Evolutionary conservation across 2,888 invertebrate genomes (phyloP), one percentile per base, ranked within the genome.

Genomic region (Agrochola lychnidis): DNA sequence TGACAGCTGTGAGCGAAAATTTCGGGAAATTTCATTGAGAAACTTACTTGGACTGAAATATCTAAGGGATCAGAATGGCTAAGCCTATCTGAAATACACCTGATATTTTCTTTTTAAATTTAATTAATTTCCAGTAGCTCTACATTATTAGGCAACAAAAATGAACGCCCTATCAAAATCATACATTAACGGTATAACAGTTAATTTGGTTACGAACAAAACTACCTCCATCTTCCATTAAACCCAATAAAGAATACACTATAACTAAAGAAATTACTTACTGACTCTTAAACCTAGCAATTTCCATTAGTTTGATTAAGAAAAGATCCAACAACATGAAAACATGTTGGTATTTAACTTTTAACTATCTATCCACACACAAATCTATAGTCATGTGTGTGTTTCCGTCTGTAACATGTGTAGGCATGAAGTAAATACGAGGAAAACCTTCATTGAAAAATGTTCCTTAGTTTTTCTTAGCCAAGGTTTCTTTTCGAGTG

Each of bases 231-330:
- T 77, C 30, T 70, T 30, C 61, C 62, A 81, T 81, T 73, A 76
- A 78, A 83, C 79, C 56, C 81, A 79, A 85, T 81, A 84, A 83
- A 79, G 76, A 81, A 84, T 80, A 83, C 73, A 83, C 86, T 87
- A 87, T 90, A 89, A 84, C 89, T 81, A 89, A 91, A 88, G 82
- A 90, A 90, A 93, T 91, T 89, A 90, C 90, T 89, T 83, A 89
- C 88, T 83, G 88, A 86, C 91, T 81, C 92, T 92, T 91, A 90
- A 91, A 91, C 90, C 90, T 92, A 86, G 90, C 91, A 88, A 91
- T 93, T 93, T 94, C 94, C 94, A 95, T 95, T 95, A 95, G 91
- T 91, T 93, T 94, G 94, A 95, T 95, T 95, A 94, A 93, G 93
- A 92, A 94, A 92, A 94, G 92, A 93, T 93, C 93, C 93, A 90